Base-by-base conservation (phyloP, 1,140 invertebrate species). In the Dendrolimus kikuchii region DNA sequence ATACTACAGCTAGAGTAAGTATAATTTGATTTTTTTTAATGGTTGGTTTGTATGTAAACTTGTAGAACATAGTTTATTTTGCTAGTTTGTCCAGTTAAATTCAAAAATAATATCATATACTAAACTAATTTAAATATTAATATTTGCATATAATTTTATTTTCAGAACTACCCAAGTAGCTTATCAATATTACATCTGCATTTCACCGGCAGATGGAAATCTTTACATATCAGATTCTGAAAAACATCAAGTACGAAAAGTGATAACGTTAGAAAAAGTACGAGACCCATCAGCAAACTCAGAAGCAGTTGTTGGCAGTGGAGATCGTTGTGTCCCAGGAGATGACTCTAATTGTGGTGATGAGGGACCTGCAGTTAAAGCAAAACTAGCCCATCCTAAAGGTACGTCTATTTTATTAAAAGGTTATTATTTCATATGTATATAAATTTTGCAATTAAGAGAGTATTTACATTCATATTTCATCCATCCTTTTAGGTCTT, bases 161-260 rank as follows among this genome's bases (percentile, higher is more conserved):
- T 90, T 45, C 82, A 96, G 95, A 77, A 92, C 95, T 7, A 96
- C 95, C 0, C 95, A 97, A 90, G 95, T 97, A 4, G 95, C 96
- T 36, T 97, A 98, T 83, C 94, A 98, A 77, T 99, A 99, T 71
- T 98, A 97, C 82, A 89, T 99, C 65, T 96, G 95, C 39, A 94
- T 99, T 41, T 98, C 96, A 8, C 97, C 97, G 42, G 95, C 96
- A 5, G 96, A 99, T 81, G 96, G 97, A 7, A 93, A 96, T 70
- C 89, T 99, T 7, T 99, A 99, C 81, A 94, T 99, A 62, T 98
- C 96, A n/a, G 96, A 98, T 80, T 95, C 96, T 2, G 96, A 98
- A 74, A 93, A 93, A 66, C 95, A 97, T 86, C 95, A 97, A 88
- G 94, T 96, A 54, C 78, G 95, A 50, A 90, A 92, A 66, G 91